Evolutionary conservation across 1,140 invertebrate genomes (phyloP), one percentile per base, ranked within the genome.

Genomic region (Daktulosphaira vitifoliae): DNA sequence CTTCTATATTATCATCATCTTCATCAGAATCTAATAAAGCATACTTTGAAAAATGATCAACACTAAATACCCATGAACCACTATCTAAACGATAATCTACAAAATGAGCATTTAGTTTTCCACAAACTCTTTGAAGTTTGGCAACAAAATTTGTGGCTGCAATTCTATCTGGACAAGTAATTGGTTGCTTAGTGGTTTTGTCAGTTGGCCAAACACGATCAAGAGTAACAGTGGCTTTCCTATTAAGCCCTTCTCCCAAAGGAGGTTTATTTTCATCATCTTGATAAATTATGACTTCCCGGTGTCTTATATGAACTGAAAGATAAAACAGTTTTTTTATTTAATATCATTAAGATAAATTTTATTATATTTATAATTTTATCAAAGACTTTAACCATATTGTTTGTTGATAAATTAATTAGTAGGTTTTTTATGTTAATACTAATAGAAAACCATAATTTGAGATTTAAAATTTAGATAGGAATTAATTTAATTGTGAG

Each of bases 31-130:
- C 93, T 65, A 86, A 86, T 7, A 96, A 76, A 2, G 91, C 92
- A 76, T 98, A 98, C 73, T 97, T 97, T 1, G 93, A 96, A 75
- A 98, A 98, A 77, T 98, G 95, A 67, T 93, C 87, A 25, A 96
- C 92, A 84, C 87, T 72, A 70, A 89, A 92, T 29, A 88, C 92
- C 96, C 96, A 99, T 18, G 92, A 94, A 8, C 96, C 96, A 39
- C 91, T 96, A 73, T 92, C 87, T 0, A 94, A 89, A 1, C 90
- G 80, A 75, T 98, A 99, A 72, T 98, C 95, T 15, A 96, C 83
- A 73, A 99, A 98, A 51, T 84, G 83, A 0, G 91, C 91, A 53
- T 86, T 85, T 70, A 96, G 84, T 72, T 90, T 92, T 49, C 84
- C 81, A 65, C 92, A 93, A 3, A 89, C 86, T 51, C 84, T 79